A percentile compares a stretch with the other conserved stretches of the same genome.
phyloP scores from a whole-genome alignment of 2,113 vertebrate genomes.

The Halichoeres trimaculatus region DNA sequence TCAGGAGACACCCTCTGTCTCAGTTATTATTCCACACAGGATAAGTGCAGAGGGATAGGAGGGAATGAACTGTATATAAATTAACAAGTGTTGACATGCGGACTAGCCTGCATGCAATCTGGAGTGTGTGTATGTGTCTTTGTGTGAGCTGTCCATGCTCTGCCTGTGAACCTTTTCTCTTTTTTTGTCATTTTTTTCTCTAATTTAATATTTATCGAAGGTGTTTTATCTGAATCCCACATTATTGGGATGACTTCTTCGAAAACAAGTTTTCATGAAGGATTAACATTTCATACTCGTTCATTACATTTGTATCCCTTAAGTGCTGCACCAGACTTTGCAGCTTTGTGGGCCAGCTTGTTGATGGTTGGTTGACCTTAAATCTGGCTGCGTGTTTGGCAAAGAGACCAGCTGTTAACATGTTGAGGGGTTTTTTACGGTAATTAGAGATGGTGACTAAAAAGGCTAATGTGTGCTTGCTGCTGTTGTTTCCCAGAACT shows the following conservation, averaged over 20 bases:
- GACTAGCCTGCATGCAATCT: not conserved
- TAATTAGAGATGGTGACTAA: too few relatives aligned
- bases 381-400: not conserved
- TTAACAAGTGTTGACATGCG: conserved; percentile 58
- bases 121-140: conserved; percentile 4
- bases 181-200: too few relatives aligned
- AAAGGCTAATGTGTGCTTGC: too few relatives aligned
- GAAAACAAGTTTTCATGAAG: not conserved
- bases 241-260: not conserved
- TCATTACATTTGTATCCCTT: not conserved
- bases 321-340: not conserved
- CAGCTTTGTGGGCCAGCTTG: not conserved
- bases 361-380: not conserved
- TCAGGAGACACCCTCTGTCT: conserved; percentile 29
- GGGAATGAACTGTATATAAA: conserved; percentile 36
- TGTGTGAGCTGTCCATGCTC: not conserved
- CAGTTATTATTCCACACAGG: conserved; percentile 18
- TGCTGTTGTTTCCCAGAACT: too few relatives aligned
- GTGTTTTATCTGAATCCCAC: not conserved
- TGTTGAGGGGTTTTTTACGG: not conserved
- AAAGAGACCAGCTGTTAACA: not conserved
- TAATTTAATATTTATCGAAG: too few relatives aligned
- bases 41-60: conserved; percentile 43
- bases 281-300: not conserved
- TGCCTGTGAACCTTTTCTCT: not conserved